A percentile compares a stretch with the other conserved stretches of the same genome.
Evolutionary conservation across 2,888 invertebrate genomes (phyloP).

Genomic region (Harpalus rufipes): DNA sequence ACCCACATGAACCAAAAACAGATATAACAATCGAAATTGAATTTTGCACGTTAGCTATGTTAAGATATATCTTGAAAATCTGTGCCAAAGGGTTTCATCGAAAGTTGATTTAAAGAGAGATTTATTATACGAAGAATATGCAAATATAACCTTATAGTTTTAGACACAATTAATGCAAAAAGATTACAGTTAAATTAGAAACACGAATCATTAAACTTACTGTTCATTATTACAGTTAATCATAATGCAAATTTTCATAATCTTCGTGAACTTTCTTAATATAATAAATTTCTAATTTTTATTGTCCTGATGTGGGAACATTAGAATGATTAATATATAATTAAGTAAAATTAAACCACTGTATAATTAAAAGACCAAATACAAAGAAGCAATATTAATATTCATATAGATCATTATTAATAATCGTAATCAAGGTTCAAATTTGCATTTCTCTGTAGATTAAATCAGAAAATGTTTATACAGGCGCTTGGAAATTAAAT

Average conservation of each 20-base stretch:
- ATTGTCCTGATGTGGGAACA: not conserved
- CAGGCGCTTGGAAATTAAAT: constrained; percentile 18
- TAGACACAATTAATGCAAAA: no score
- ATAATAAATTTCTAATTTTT: not conserved
- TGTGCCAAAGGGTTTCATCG: no score
- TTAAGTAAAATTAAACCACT: constrained; percentile 10
- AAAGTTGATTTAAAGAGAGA: no score
- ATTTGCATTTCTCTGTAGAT: constrained; percentile 50
- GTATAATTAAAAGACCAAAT: constrained; percentile 19
- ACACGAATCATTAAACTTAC: no score
- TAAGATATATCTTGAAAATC: no score
- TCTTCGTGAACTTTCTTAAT: not conserved
- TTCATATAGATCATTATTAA: constrained; percentile 54
- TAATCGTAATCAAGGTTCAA: constrained; percentile 36
- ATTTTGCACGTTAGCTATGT: no score
- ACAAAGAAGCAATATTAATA: constrained; percentile 50
- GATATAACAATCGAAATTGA: no score
- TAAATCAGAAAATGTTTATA: constrained; percentile 36
- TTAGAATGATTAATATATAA: constrained; percentile 19
- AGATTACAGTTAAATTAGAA: no score
- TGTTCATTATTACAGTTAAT: not conserved
- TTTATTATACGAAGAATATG: no score
- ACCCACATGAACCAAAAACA: no score
- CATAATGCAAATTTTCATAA: not conserved
- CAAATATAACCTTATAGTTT: no score